phyloP scores from a whole-genome alignment of 2,888 invertebrate species.

The Proisotoma minuta region DNA sequence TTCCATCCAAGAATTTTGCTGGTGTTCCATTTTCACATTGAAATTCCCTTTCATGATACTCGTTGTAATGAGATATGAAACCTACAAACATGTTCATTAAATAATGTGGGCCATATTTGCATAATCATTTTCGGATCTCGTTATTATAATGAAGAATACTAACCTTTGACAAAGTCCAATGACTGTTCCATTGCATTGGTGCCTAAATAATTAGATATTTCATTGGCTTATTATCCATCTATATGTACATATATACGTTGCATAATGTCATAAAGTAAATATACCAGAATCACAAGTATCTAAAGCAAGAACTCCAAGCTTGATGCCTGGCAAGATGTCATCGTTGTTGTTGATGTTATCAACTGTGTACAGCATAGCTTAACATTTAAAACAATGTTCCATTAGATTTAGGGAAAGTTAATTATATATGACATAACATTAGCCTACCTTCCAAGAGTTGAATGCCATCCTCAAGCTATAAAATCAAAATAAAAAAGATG shows the following conservation, averaged over 20 bases:
- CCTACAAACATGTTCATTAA: slow-evolving; percentile 48
- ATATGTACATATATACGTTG: too few species aligned
- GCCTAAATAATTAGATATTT: too few species aligned
- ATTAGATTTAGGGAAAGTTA: too few species aligned
- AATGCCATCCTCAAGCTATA: slow-evolving; percentile 64
- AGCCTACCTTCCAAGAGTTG: slow-evolving; percentile 66
- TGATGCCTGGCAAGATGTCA: slow-evolving; percentile 60
- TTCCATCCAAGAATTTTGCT: slow-evolving; percentile 52
- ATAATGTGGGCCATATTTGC: not conserved
- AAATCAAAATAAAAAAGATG: slow-evolving; percentile 44
- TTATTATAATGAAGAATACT: not conserved
- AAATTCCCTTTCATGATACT: slow-evolving; percentile 52
- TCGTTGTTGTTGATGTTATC: slow-evolving; percentile 61
- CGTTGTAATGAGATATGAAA: slow-evolving; percentile 54
- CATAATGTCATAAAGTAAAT: too few species aligned
- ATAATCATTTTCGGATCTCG: not conserved
- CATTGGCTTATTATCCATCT: too few species aligned
- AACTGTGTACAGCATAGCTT: slow-evolving; percentile 64
- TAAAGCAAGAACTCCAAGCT: slow-evolving; percentile 59
- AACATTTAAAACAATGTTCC: too few species aligned
- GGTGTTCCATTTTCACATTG: slow-evolving; percentile 52
- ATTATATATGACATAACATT: too few species aligned
- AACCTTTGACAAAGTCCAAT: slow-evolving; percentile 62
- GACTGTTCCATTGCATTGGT: slow-evolving; percentile 65
- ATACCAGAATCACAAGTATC: slow-evolving; percentile 64